phyloP scores from a whole-genome alignment of 2,797 vertebrate species.

The Cyprinodon diabolis region DNA sequence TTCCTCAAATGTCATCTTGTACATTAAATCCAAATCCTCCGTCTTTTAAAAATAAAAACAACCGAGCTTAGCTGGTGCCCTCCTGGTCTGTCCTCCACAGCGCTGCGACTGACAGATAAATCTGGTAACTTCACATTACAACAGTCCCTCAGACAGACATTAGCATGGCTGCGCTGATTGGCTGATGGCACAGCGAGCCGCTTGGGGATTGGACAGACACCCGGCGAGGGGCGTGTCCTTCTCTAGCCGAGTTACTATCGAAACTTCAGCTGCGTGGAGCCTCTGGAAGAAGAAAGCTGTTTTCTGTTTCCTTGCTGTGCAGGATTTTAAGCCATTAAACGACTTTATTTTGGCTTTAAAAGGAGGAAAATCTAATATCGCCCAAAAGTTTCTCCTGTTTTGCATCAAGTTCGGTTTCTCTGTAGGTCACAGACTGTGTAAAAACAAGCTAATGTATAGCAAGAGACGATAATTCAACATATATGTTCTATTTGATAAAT shows the following conservation, averaged over 20 bases:
- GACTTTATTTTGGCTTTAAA: not conserved
- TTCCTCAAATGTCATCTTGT: conserved; percentile 94
- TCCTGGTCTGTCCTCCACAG: conserved; percentile 20
- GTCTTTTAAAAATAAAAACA: conserved; percentile 15
- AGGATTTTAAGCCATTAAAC: not conserved
- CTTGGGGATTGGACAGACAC: conserved; percentile 43
- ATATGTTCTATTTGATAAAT: not conserved
- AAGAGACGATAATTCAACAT: not conserved
- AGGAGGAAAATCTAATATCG: not conserved
- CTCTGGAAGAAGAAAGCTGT: not conserved
- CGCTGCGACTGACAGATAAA: conserved; percentile 54
- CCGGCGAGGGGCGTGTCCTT: conserved; percentile 47
- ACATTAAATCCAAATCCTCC: conserved; percentile 75
- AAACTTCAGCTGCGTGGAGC: conserved; percentile 25
- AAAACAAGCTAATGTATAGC: not conserved
- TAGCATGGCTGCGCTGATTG: conserved; percentile 57
- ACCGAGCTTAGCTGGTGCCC: conserved; percentile 20
- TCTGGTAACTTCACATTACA: conserved; percentile 68
- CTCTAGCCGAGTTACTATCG: conserved; percentile 4
- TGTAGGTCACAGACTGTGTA: not conserved
- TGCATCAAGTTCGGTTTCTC: not conserved
- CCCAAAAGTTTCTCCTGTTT: not conserved
- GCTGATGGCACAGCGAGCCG: conserved; percentile 39
- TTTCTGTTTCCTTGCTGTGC: not conserved
- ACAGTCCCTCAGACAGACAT: conserved; percentile 38